Evolutionary conservation across 2,797 vertebrate species (phyloP).

Genomic region (Eleutherodactylus coqui): DNA sequence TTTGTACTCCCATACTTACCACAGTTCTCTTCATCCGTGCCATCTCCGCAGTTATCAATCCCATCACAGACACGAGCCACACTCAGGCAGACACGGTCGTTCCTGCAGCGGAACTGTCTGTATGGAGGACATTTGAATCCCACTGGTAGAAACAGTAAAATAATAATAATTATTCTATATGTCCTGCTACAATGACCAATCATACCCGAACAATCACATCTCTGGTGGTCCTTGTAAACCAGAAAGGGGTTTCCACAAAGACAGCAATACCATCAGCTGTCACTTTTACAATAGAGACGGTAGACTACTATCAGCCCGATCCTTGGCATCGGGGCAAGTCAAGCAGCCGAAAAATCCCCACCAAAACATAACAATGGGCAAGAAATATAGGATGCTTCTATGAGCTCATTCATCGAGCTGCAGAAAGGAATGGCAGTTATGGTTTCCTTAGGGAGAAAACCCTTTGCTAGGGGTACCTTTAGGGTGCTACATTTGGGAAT

Average conservation of each 20-base stretch:
- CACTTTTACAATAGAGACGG: background rate
- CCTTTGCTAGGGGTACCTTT: no score
- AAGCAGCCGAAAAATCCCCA: background rate
- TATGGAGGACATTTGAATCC: conserved; percentile 91
- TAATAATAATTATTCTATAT: background rate
- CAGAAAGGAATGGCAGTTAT: background rate
- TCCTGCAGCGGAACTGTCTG: conserved; percentile 92
- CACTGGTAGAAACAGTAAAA: conserved; percentile 68
- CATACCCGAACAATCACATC: no score
- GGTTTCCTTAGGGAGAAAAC: background rate
- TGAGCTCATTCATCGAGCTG: background rate
- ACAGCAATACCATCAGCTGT: background rate
- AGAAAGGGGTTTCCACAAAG: no score
- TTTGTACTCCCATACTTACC: conserved; percentile 75
- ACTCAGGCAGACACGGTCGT: conserved; percentile 89
- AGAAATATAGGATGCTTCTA: background rate
- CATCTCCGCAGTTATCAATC: conserved; percentile 91
- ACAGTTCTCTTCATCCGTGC: conserved; percentile 89
- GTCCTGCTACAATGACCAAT: background rate
- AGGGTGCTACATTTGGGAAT: background rate
- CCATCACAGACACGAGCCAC: conserved; percentile 87
- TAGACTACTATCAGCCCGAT: no score
- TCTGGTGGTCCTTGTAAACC: no score
- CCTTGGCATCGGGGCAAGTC: background rate
- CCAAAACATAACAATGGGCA: no score